Percentiles rank a stretch among this genome's conserved stretches.
Conservation (phyloP, 2,797 vertebrate genomes). For the Gadopsis marmoratus region DNA sequence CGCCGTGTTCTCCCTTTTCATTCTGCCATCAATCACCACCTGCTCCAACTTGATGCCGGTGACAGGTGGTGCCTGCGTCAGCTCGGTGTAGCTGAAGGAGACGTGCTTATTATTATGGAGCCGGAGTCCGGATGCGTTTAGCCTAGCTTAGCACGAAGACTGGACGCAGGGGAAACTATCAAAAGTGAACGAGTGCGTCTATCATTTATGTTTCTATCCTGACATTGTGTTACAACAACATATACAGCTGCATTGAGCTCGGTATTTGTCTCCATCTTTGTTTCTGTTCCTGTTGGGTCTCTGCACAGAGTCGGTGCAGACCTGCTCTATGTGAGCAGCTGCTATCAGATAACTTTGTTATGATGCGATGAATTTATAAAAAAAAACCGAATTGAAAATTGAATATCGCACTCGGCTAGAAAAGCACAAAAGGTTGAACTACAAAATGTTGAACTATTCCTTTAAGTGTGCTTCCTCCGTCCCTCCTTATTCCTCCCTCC, state of each 20-base stretch:
- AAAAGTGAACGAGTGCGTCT: too few relatives aligned
- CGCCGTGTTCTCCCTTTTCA: conserved; percentile 24
- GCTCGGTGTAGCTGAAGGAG: conserved; percentile 4
- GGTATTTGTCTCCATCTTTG: too few relatives aligned
- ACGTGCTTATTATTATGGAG: not conserved
- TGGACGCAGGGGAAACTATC: not conserved
- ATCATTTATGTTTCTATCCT: too few relatives aligned
- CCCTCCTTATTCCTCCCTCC: not conserved
- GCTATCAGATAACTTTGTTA: too few relatives aligned
- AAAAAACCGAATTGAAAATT: too few relatives aligned
- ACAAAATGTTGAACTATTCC: conserved; percentile 12
- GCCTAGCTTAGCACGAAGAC: conserved; percentile 1
- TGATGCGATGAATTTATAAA: too few relatives aligned
- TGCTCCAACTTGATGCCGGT: conserved; percentile 32
- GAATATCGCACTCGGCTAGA: too few relatives aligned
- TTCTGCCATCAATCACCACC: conserved; percentile 40
- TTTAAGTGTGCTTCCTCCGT: conserved; percentile 15
- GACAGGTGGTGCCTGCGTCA: conserved; percentile 38
- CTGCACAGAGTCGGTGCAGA: too few relatives aligned
- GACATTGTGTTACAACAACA: too few relatives aligned
- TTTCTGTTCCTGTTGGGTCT: too few relatives aligned
- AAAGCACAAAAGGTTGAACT: not conserved
- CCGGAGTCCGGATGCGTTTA: not conserved
- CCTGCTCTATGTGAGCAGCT: too few relatives aligned
- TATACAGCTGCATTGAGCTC: too few relatives aligned